Percentiles rank a stretch among this genome's conserved stretches.
phyloP scores from a whole-genome alignment of 2,888 invertebrate genomes.

The Rhabditoides inermis region DNA sequence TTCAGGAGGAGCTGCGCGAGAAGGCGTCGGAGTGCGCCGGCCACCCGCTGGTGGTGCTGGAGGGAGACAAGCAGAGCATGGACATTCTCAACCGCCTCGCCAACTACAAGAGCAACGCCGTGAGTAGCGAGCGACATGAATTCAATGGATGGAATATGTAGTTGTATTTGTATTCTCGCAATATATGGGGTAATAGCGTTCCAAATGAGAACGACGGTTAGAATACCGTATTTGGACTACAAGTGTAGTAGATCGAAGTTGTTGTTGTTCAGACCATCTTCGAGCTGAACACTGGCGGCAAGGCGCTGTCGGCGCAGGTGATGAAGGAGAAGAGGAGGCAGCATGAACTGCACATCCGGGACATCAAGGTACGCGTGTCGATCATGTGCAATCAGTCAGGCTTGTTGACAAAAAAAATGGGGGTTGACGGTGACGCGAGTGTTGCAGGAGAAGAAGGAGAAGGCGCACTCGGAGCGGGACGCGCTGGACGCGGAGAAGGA shows the following conservation, averaged over 20 bases:
- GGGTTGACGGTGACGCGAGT: neutral
- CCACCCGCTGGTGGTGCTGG: constrained; percentile 26
- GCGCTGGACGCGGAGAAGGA: neutral
- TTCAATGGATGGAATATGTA: no score
- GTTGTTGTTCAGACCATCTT: constrained; percentile 79
- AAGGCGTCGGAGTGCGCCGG: constrained; percentile 17
- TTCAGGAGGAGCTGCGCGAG: constrained; percentile 24
- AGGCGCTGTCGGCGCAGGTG: constrained; percentile 66
- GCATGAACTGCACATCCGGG: constrained; percentile 60
- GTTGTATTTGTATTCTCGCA: no score
- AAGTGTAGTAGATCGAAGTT: no score
- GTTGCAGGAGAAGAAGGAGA: constrained; percentile 24
- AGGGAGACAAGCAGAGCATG: constrained; percentile 22
- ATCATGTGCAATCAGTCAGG: no score
- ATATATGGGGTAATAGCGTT: no score
- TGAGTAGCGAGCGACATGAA: constrained; percentile 7
- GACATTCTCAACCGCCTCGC: constrained; percentile 27
- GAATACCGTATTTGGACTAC: no score
- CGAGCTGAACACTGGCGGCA: constrained; percentile 75
- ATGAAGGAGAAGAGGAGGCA: constrained; percentile 80
- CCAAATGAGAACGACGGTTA: no score
- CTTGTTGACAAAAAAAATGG: neutral
- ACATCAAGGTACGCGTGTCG: no score
- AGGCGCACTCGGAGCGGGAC: constrained; percentile 56
- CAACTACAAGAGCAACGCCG: constrained; percentile 27